phyloP scores from a whole-genome alignment of 2,888 invertebrate genomes.

The Caenorhabditis sp. region DNA sequence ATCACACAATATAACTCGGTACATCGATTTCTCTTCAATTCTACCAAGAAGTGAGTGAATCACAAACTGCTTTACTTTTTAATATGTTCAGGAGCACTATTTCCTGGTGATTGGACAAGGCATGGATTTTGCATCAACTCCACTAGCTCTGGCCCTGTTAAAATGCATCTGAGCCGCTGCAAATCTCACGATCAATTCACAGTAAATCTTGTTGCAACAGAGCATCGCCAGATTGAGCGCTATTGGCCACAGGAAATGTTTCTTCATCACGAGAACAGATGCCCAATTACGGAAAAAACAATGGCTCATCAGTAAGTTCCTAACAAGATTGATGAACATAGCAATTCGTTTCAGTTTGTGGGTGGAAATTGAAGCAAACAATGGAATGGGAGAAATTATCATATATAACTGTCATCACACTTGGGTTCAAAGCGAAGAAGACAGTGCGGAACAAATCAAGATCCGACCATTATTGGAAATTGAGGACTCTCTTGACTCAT shows the following conservation, averaged over 20 bases:
- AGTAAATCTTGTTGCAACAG: not conserved
- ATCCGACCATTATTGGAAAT: not conserved
- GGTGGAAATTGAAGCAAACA: constrained; percentile 16
- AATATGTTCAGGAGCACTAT: not conserved
- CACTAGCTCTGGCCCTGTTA: constrained; percentile 12
- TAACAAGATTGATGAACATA: not conserved
- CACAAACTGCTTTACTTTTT: too few species aligned
- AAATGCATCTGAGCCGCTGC: constrained; percentile 28
- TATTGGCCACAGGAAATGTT: constrained; percentile 6
- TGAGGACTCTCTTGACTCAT: not conserved
- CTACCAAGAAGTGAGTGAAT: constrained; percentile 27
- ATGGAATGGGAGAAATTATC: constrained; percentile 20
- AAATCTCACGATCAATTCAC: not conserved
- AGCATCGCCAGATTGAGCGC: not conserved
- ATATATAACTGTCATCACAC: constrained; percentile 27
- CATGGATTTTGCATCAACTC: constrained; percentile 31
- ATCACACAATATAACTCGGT: not conserved
- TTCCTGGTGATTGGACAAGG: constrained; percentile 4
- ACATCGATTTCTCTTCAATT: constrained; percentile 41
- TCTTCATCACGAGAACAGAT: not conserved
- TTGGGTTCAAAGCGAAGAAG: not conserved
- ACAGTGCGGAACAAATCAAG: constrained; percentile 10
- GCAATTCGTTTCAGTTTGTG: constrained; percentile 11
- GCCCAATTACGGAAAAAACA: constrained; percentile 22
- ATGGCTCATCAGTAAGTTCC: constrained; percentile 32